Evolutionary conservation across 2,113 vertebrate species (phyloP).

Genomic region (Pseudorectes ferrugineus): DNA sequence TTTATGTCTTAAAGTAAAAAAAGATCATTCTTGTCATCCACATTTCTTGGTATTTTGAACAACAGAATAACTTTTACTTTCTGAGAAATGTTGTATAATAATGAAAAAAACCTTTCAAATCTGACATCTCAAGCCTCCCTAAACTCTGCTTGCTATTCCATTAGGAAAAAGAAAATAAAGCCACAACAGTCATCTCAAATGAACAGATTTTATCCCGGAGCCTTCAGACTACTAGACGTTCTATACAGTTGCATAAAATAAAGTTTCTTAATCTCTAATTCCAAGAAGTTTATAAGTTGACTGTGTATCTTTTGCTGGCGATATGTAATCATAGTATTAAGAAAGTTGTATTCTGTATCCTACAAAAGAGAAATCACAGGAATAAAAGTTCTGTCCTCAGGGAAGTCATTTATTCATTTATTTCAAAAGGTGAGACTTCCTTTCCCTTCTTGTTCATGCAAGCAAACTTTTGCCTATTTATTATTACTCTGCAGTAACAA

Average conservation of each 20-base stretch:
- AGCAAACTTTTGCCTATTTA: not conserved
- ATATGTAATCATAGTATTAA: not conserved
- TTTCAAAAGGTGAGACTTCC: not conserved
- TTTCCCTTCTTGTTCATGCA: not conserved
- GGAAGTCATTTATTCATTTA: not conserved
- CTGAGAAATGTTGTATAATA: not conserved
- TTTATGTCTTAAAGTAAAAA: not conserved
- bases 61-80: not conserved
- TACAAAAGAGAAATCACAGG: not conserved
- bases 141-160: not conserved
- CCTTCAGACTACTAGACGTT: not conserved
- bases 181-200: not conserved
- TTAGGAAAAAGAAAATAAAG: not conserved
- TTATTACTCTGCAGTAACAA: not conserved
- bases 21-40: not conserved
- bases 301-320: not conserved
- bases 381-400: not conserved
- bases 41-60: not conserved
- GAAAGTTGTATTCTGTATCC: not conserved
- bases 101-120: not conserved
- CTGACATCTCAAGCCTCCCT: not conserved
- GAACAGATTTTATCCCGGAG: not conserved
- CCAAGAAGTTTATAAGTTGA: not conserved
- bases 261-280: not conserved
- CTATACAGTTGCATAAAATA: not conserved